Base-by-base conservation (phyloP, 2,797 vertebrate species). In the Ceryle rudis region DNA sequence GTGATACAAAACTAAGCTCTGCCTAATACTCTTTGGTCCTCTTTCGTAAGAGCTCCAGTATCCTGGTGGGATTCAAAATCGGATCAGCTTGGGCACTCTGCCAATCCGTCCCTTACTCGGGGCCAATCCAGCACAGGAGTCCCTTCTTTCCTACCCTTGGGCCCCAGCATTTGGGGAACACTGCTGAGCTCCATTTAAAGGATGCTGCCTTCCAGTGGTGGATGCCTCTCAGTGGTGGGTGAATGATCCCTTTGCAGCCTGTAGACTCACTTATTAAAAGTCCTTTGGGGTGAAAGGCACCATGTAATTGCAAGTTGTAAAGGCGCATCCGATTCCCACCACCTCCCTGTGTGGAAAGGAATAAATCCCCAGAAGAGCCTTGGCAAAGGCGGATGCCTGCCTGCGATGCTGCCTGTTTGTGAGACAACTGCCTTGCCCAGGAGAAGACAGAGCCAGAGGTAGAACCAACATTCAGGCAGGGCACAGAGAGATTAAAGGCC, bases 281-380 rank as follows among this genome's bases (percentile, higher is more conserved):
- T 31, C 82, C 52, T 95, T 93, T 66, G 77, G 80, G 82, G 73
- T 67, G 55, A 95, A 93, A 96, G 77, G 85, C 93, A 96, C 70
- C 94, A 75, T 66, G 81, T 71, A 93, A 95, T 73, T 91, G 70
- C 95, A 94, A 96, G 90, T 47, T 94, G 78, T 93, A 92, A 96
- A 97, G 90, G 77, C 28, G 0, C 77, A 91, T 93, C 93, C 39
- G 55, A 96, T 93, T 92, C 89, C 72, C 84, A 96, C 80, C 89
- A 90, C 58, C 39, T 64, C 69, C 35, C 72, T 58, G 41, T 5
- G 42, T 42, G 37, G 52, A 94, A 93, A 91, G 88, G 77, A 95
- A 96, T 94, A 96, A 95, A 94, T 86, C 60, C 73, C 62, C 80
- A 86, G 62, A 78, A 81, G 0, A 77, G 26, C 44, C 62, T 39